Evolutionary conservation across 2,888 invertebrate genomes (phyloP), one percentile per base, ranked within the genome.

Genomic region (Limnephilus auricula): DNA sequence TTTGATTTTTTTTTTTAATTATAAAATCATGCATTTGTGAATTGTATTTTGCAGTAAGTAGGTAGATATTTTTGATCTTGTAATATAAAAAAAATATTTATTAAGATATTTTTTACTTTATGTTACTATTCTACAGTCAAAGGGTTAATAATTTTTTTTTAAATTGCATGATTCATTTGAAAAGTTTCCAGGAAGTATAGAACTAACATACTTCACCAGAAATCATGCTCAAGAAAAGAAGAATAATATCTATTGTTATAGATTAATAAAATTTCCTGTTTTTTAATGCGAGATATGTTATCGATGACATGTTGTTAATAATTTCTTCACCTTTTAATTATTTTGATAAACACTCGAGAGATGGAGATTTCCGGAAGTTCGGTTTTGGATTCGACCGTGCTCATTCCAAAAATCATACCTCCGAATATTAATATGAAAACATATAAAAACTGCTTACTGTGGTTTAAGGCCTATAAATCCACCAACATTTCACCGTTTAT

Each of bases 161-260:
- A 25, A 65, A 25, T 65, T 65, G n/a, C 65, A 65, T n/a, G n/a
- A 65, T 9, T 25, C 65, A 65, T 25, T 65, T 65, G 65, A 65
- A 65, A 65, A 65, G 65, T 65, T 65, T 65, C 65, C 65, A n/a
- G n/a, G 25, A 82, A 82, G 12, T 31, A 82, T 34, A 82, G 34
- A 18, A 82, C 34, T 32, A n/a, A 85, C 40, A 85, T 85, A 13
- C 34, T 34, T 85, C 45, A n/a, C n/a, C 45, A 45, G 85, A 85
- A 40, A 85, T 40, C 85, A 85, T 85, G 85, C 85, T 85, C 85
- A 85, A 85, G 85, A 85, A 30, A n/a, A 13, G 40, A 85, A 85
- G 25, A 40, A 40, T 15, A 85, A 40, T 30, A 85, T 45, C 40
- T 85, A 85, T 40, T 30, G 45, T 85, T 85, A 15, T 13, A 30